Conservation (phyloP, 2,888 invertebrate species). For the Melangyna quadrimaculata region DNA sequence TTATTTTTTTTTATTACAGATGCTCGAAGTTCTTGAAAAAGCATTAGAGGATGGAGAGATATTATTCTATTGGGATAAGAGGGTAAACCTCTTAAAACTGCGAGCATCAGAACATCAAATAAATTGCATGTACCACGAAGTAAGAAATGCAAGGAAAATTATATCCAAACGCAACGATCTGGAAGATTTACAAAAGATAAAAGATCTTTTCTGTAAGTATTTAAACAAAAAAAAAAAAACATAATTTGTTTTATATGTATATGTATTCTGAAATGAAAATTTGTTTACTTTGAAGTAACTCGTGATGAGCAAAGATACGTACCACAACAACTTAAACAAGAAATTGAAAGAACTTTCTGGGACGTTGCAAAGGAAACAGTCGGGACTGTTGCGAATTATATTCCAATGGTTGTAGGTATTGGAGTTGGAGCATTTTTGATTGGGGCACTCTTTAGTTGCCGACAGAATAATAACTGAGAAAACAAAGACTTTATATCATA, state of each 20-base stretch:
- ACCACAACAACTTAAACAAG: background rate
- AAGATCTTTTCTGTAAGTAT: constrained; percentile 37
- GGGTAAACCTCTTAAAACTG: constrained; percentile 1
- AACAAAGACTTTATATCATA: background rate
- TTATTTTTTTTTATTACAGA: background rate
- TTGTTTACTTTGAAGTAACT: background rate
- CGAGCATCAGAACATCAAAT: background rate
- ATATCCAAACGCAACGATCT: background rate
- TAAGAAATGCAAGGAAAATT: background rate
- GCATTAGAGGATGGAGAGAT: background rate
- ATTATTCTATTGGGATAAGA: constrained; percentile 28
- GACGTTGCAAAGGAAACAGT: background rate
- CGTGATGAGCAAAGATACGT: background rate
- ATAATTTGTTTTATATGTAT: background rate
- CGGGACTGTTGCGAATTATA: background rate
- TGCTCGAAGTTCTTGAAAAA: constrained; percentile 25
- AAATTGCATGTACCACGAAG: constrained; percentile 19
- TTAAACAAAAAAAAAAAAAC: background rate
- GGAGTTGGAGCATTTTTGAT: background rate
- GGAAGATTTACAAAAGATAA: background rate
- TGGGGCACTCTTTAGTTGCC: background rate
- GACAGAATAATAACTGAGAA: background rate
- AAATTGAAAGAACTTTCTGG: background rate
- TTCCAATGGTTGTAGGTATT: background rate
- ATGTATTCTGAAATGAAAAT: background rate